A percentile compares a stretch with the other conserved stretches of the same genome.
phyloP scores from a whole-genome alignment of 37 sponge, comb jelly and placozoan species.

The Halisarca cf. caerulea region DNA sequence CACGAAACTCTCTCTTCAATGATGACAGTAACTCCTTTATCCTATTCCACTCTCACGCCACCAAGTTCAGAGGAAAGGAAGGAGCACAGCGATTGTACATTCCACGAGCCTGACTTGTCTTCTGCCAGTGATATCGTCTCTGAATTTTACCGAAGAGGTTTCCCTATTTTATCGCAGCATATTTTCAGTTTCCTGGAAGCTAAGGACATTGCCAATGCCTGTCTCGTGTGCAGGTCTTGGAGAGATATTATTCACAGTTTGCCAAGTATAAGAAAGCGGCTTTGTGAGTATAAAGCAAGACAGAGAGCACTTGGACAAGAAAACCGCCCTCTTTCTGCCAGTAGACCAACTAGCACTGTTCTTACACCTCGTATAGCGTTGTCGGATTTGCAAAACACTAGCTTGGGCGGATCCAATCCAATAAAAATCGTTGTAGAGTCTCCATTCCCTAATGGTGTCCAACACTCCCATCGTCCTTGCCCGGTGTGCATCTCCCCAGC shows the following conservation, averaged over 20 bases:
- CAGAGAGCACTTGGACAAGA: background rate
- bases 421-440: background rate
- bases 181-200: background rate
- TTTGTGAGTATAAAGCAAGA: background rate
- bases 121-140: background rate
- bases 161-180: constrained; percentile 7
- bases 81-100: background rate
- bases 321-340: background rate
- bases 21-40: background rate
- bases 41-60: background rate
- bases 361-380: background rate
- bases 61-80: constrained; percentile 10
- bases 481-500: constrained; percentile 18
- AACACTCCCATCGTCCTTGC: constrained; percentile 9
- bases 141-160: background rate
- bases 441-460: constrained; percentile 7
- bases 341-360: background rate
- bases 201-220: background rate
- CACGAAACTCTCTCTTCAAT: background rate
- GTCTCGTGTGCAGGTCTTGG: constrained; percentile 16
- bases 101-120: background rate
- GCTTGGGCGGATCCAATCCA: background rate
- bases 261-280: background rate
- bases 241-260: background rate
- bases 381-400: background rate